phyloP scores from a whole-genome alignment of 2,888 invertebrate genomes.

The Ligdia adustata region DNA sequence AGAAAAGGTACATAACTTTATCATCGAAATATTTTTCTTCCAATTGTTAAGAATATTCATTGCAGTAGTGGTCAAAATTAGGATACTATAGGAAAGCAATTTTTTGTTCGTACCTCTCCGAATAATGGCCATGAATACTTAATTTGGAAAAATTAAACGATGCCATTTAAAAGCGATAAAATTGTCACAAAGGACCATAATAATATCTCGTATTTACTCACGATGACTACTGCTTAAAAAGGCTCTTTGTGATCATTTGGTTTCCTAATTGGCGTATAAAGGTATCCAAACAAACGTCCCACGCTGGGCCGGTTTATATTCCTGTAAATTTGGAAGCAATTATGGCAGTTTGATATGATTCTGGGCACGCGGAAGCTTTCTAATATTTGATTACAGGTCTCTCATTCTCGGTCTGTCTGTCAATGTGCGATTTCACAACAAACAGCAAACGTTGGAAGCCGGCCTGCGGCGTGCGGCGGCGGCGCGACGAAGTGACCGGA shows the following conservation, averaged over 20 bases:
- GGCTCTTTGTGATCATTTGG: slow-evolving; percentile 14
- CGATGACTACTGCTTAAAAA: slow-evolving; percentile 13
- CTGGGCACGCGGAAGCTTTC: slow-evolving; percentile 31
- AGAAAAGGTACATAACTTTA: too few relatives aligned
- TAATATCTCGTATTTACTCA: slow-evolving; percentile 13
- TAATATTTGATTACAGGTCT: slow-evolving; percentile 32
- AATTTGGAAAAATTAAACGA: too few relatives aligned
- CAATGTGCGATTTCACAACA: slow-evolving; percentile 72
- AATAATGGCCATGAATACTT: too few relatives aligned
- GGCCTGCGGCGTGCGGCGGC: slow-evolving; percentile 39
- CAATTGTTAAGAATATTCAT: too few relatives aligned
- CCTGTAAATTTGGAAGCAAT: slow-evolving; percentile 13
- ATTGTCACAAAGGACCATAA: slow-evolving; percentile 8
- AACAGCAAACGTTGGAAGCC: slow-evolving; percentile 58
- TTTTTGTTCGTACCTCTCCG: too few relatives aligned
- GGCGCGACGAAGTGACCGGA: slow-evolving; percentile 43
- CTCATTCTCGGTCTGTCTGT: slow-evolving; percentile 53
- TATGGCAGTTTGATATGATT: slow-evolving; percentile 11
- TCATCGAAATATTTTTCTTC: too few relatives aligned
- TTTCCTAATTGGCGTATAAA: slow-evolving; percentile 17
- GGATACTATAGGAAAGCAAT: too few relatives aligned
- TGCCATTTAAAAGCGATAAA: too few relatives aligned
- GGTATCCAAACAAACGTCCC: slow-evolving; percentile 18
- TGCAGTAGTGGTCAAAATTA: too few relatives aligned
- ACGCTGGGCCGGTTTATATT: slow-evolving; percentile 10